Conservation (phyloP, 1,140 invertebrate genomes). For the Leptinotarsa undecemlineata region DNA sequence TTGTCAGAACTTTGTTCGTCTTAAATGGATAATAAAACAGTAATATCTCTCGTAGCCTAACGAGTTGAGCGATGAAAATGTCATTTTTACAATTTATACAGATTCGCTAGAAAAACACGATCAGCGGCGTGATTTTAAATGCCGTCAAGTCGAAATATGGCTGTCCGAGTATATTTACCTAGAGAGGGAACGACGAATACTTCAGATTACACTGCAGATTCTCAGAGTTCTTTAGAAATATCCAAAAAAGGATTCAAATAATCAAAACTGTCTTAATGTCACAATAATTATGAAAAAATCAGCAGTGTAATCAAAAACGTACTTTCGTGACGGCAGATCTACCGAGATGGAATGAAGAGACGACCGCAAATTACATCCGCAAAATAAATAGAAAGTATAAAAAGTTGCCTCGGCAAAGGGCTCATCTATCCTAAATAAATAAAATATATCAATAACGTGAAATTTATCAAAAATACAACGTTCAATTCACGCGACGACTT, state of each 20-base stretch:
- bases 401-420: slow-evolving; percentile 23
- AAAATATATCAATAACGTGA: slow-evolving; percentile 31
- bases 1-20: slow-evolving; percentile 49
- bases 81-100: slow-evolving; percentile 39
- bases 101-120: slow-evolving; percentile 26
- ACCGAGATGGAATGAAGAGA: slow-evolving; percentile 17
- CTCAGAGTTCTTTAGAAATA: no score
- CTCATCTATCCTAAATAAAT: slow-evolving; percentile 36
- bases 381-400: slow-evolving; percentile 33
- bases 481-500: slow-evolving; percentile 31
- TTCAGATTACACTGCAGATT: slow-evolving; percentile 6
- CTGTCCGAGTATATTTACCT: no score
- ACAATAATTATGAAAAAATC: no score
- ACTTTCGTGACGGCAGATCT: no score
- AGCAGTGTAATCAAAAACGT: no score
- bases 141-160: no score
- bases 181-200: slow-evolving; percentile 15
- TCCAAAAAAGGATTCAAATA: no score
- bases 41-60: slow-evolving; percentile 34
- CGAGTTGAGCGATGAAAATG: slow-evolving; percentile 45
- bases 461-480: slow-evolving; percentile 39
- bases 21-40: slow-evolving; percentile 41
- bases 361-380: slow-evolving; percentile 6
- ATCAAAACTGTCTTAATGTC: background rate
- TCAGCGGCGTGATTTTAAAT: slow-evolving; percentile 6